Conservation (phyloP, 2,113 vertebrate genomes). For the Elgaria multicarinata region DNA sequence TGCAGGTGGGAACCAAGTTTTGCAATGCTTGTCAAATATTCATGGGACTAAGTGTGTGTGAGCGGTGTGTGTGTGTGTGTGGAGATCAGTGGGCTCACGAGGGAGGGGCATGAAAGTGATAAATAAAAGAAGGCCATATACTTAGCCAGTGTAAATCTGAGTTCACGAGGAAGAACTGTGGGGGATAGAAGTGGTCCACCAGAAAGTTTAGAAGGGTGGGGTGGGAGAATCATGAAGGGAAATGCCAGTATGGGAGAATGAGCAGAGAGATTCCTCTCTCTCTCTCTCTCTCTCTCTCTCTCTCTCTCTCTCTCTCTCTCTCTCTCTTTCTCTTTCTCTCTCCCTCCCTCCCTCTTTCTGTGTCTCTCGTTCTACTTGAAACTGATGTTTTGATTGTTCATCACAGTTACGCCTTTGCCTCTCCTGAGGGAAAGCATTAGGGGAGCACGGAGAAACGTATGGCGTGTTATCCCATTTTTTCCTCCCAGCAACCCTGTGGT, state of each 20-base stretch:
- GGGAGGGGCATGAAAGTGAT: conserved; percentile 13
- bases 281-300: too few relatives aligned
- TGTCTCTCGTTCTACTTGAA: background rate
- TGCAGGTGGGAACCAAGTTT: conserved; percentile 46
- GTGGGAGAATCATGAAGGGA: background rate
- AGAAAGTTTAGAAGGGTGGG: background rate
- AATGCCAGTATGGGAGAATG: background rate
- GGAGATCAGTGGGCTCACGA: conserved; percentile 11
- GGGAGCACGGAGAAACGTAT: too few relatives aligned
- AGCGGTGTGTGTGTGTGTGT: background rate
- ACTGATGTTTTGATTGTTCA: background rate
- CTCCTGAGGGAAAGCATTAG: too few relatives aligned
- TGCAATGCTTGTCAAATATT: conserved; percentile 62
- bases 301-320: too few relatives aligned
- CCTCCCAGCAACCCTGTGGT: background rate
- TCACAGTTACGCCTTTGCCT: too few relatives aligned
- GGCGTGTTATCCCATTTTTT: background rate
- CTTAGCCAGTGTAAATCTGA: background rate
- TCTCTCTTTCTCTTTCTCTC: too few relatives aligned
- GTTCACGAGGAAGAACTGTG: background rate
- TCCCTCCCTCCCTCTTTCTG: too few relatives aligned
- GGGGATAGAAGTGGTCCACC: too few relatives aligned
- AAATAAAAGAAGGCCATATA: background rate
- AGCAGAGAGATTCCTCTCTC: background rate
- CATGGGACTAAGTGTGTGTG: conserved; percentile 1